phyloP scores from a whole-genome alignment of 2,113 vertebrate species.

The Rhinoptilus africanus region DNA sequence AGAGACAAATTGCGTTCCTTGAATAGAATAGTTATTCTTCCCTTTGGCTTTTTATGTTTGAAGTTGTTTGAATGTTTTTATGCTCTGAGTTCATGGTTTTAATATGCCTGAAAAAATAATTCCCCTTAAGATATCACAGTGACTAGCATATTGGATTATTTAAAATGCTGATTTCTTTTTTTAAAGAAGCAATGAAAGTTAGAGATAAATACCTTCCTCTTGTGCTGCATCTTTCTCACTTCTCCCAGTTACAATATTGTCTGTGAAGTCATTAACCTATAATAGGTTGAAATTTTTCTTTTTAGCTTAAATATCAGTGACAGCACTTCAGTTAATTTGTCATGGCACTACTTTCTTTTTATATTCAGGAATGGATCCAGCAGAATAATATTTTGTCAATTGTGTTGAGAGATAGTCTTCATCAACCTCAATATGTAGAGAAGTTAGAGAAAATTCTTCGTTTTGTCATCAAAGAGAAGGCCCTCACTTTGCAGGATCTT shows the following conservation, averaged over 20 bases:
- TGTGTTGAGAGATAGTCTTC: conserved; percentile 95
- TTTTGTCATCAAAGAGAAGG: conserved; percentile 99
- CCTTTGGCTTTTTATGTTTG: neutral
- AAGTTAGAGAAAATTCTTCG: conserved; percentile 99
- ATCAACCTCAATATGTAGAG: conserved; percentile 99
- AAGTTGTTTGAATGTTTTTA: neutral
- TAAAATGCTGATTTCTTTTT: neutral
- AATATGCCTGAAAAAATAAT: neutral
- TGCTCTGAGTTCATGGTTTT: neutral
- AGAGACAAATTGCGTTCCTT: neutral
- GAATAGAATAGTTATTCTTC: neutral
- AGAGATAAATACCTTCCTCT: neutral
- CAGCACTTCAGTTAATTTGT: conserved; percentile 31
- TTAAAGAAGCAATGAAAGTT: neutral
- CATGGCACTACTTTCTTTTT: conserved; percentile 14
- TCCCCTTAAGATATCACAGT: neutral
- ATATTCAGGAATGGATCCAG: conserved; percentile 96
- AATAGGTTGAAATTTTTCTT: neutral
- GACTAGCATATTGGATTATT: neutral
- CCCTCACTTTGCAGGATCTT: conserved; percentile 95
- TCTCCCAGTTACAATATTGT: neutral
- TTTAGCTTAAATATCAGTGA: neutral
- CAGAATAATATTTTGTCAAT: conserved; percentile 99
- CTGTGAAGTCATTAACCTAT: neutral
- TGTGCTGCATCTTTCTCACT: neutral